These are phyloP conservation scores for Hafferia zeledoni DNA, from an alignment of 2,797 vertebrate genomes.

Conservation along the genomic window DNA sequence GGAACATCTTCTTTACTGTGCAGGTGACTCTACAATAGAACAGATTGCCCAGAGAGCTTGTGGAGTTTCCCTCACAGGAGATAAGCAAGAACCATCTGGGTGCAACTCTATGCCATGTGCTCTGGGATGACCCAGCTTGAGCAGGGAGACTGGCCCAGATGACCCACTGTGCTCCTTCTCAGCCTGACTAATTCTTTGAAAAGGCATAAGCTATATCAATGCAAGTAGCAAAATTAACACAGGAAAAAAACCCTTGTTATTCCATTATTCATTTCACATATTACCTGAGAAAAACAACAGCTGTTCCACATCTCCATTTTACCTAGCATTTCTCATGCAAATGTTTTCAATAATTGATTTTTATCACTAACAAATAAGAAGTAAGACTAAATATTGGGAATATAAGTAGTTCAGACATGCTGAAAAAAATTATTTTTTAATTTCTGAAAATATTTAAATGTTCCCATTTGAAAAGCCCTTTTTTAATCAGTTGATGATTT, in stretches of 20 bases:
- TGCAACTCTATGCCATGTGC: neutral
- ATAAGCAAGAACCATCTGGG: neutral
- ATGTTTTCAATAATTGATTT: neutral
- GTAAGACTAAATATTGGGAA: neutral
- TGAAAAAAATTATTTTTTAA: neutral
- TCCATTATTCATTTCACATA: neutral
- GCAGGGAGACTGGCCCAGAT: fast-evolving
- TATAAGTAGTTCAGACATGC: neutral
- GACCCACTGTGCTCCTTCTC: neutral
- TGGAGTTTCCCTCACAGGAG: neutral
- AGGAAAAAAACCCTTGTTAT: neutral
- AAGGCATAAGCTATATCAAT: neutral
- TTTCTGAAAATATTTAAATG: neutral
- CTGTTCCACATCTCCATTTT: neutral
- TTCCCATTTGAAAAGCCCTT: neutral
- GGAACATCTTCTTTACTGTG: neutral
- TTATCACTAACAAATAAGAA: neutral
- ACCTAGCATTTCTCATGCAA: neutral
- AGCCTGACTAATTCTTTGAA: neutral
- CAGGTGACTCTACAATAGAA: neutral
- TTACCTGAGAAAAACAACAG: neutral
- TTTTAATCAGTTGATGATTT: neutral
- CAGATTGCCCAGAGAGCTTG: neutral
- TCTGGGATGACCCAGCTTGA: neutral
- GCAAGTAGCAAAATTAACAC: neutral